Evolutionary conservation across 2,888 invertebrate species (phyloP), one percentile per base, ranked within the genome.

Genomic region (Pocota personata): DNA sequence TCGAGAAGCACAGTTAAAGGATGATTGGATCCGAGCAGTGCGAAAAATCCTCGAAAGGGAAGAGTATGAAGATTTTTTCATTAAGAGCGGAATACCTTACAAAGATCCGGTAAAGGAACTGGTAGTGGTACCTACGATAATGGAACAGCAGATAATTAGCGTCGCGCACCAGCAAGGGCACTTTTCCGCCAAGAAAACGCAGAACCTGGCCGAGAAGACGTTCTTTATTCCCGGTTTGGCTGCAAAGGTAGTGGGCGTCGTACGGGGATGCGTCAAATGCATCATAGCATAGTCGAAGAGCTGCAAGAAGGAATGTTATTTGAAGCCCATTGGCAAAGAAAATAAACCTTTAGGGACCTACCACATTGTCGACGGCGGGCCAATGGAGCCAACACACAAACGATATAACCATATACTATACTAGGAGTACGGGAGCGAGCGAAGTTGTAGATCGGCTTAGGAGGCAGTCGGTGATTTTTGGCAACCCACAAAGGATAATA

Each of bases 401-500:
- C n/a, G n/a, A n/a, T n/a, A n/a, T n/a, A n/a, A n/a, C n/a, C n/a
- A n/a, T n/a, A n/a, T n/a, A n/a, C n/a, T 0, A 55, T 24, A 40
- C 24, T 35, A 14, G 19, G 16, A 40, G n/a, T n/a, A n/a, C n/a
- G n/a, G n/a, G n/a, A n/a, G n/a, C n/a, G n/a, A n/a, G n/a, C n/a
- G n/a, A n/a, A n/a, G n/a, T n/a, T n/a, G n/a, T n/a, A n/a, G n/a
- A n/a, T n/a, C n/a, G 21, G 21, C 24, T 71, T 7, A 37, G 24
- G 30, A 77, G 24, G 35, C 71, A 66, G 19, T 27, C 76, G 0
- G 37, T 43, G 2, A 8, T 60, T 8, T 71, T 82, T 37, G 75
- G 76, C 5, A 76, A 76, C 10, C 90, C 90, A 3, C 82, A 43
- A 4, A 79, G 89, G 16, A 87, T 92, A 10, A 89, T 92, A n/a